Conservation (phyloP, 2,797 vertebrate genomes). For the Furcifer pardalis region DNA sequence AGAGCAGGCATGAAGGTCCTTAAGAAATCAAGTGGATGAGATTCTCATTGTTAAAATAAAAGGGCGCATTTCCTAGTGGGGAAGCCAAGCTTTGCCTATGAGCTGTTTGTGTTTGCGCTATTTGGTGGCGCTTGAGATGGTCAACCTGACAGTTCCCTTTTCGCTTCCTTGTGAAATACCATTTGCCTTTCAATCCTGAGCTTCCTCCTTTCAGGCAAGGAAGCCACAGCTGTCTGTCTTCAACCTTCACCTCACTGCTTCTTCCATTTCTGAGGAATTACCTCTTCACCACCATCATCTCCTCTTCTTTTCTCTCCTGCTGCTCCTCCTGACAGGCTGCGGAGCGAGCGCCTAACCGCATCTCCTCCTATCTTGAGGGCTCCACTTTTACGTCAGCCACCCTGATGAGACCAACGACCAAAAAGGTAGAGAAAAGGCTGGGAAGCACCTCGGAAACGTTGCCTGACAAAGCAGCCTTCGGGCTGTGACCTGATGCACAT, state of each 20-base stretch:
- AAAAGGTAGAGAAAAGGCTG: conserved; percentile 84
- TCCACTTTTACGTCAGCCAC: conserved; percentile 77
- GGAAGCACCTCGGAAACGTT: neutral
- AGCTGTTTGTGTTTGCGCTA: too few species aligned
- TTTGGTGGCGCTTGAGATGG: neutral
- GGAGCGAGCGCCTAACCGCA: conserved; percentile 86
- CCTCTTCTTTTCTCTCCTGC: conserved; percentile 8
- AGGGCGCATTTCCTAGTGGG: neutral
- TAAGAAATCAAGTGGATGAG: neutral
- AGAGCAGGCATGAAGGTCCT: neutral
- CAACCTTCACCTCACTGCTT: neutral
- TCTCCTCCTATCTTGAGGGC: conserved; percentile 90
- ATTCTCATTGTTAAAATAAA: neutral
- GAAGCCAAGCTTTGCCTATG: rapidly evolving
- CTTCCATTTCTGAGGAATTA: neutral
- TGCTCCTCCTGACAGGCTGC: conserved; percentile 76
- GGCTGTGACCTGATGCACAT: neutral
- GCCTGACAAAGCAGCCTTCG: neutral
- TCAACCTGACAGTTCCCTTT: neutral
- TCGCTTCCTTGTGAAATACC: neutral
- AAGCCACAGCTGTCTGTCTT: neutral
- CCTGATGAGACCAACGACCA: conserved; percentile 84
- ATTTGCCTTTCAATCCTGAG: neutral
- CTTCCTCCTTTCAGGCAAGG: conserved; percentile 2
- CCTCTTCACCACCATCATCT: neutral